phyloP scores from a whole-genome alignment of 2,888 invertebrate species.

The Ennomos fuscantarius region DNA sequence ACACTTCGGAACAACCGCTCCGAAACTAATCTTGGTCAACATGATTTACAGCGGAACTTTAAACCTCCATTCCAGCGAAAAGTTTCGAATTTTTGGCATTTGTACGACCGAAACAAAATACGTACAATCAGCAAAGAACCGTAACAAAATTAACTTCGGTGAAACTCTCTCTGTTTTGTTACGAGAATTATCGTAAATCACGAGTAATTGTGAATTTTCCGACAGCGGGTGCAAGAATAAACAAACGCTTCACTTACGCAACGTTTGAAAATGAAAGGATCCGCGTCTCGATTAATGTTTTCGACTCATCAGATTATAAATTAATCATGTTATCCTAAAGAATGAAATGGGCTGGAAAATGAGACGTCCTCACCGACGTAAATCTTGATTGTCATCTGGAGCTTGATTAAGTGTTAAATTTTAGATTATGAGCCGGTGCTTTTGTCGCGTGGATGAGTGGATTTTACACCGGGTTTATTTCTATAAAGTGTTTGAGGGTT shows the following conservation, averaged over 20 bases:
- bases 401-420: constrained; percentile 82
- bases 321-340: constrained; percentile 68
- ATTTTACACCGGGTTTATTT: constrained; percentile 35
- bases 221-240: constrained; percentile 43
- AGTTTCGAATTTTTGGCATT: constrained; percentile 36
- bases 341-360: constrained; percentile 75
- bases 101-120: constrained; percentile 43
- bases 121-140: constrained; percentile 44
- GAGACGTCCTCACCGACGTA: constrained; percentile 65
- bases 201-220: constrained; percentile 49
- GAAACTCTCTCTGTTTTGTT: constrained; percentile 38
- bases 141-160: constrained; percentile 42
- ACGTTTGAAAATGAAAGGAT: constrained; percentile 17
- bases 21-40: constrained; percentile 26
- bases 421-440: constrained; percentile 70
- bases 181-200: constrained; percentile 55
- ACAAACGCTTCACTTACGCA: constrained; percentile 52
- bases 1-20: constrained; percentile 15
- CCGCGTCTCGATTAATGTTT: constrained; percentile 50
- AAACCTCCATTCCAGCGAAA: constrained; percentile 27
- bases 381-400: constrained; percentile 74
- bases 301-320: constrained; percentile 68
- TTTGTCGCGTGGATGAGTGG: constrained; percentile 44
- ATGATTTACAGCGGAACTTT: constrained; percentile 38
- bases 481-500: constrained; percentile 27